Percentiles rank a stretch among this genome's conserved stretches.
Evolutionary conservation across 2,888 invertebrate genomes (phyloP).

Genomic region (Halictus ligatus): DNA sequence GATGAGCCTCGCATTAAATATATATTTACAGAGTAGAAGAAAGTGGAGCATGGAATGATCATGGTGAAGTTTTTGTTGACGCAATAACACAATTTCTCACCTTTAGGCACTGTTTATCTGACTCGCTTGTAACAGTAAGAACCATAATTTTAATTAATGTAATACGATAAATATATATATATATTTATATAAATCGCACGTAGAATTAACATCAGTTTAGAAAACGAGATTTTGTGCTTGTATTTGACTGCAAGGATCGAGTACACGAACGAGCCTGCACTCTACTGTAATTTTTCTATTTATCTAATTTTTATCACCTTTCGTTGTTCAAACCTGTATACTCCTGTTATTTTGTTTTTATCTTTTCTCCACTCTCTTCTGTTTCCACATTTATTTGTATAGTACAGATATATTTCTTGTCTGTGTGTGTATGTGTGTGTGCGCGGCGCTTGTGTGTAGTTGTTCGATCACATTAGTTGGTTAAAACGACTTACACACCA

Average conservation of each 20-base stretch:
- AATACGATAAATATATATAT: constrained; percentile 2
- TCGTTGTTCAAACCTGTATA: neutral
- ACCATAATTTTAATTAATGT: constrained; percentile 39
- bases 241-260: constrained; percentile 56
- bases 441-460: constrained; percentile 63
- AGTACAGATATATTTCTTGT: constrained; percentile 54
- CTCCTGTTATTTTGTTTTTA: constrained; percentile 20
- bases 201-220: constrained; percentile 57
- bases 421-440: constrained; percentile 29
- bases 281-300: constrained; percentile 67
- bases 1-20: constrained; percentile 54
- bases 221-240: constrained; percentile 58
- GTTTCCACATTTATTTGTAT: constrained; percentile 20
- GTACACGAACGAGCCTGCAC: constrained; percentile 75
- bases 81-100: constrained; percentile 43
- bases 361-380: constrained; percentile 20
- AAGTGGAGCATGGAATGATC: constrained; percentile 70
- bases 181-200: constrained; percentile 56
- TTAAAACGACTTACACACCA: constrained; percentile 78
- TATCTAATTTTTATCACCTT: constrained; percentile 53
- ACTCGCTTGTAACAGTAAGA: constrained; percentile 56
- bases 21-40: constrained; percentile 55
- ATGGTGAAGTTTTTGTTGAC: constrained; percentile 52
- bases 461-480: constrained; percentile 75
- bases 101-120: constrained; percentile 52